Conservation (phyloP, 2,113 vertebrate genomes). For the Rhegmatorhina hoffmannsi region DNA sequence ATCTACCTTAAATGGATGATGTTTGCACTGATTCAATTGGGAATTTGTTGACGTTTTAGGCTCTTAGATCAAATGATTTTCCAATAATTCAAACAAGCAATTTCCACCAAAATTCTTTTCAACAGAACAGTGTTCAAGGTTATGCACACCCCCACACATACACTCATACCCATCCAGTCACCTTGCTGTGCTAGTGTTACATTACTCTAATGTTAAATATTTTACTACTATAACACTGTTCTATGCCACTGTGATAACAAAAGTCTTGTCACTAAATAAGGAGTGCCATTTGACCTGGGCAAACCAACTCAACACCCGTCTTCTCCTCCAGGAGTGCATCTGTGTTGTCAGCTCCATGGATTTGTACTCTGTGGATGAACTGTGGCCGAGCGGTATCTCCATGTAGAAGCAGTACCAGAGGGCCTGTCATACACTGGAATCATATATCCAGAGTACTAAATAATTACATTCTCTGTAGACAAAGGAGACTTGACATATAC, state of each 20-base stretch:
- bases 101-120: neutral
- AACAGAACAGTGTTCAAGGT: neutral
- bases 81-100: neutral
- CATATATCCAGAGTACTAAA: neutral
- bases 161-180: neutral
- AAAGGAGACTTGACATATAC: neutral
- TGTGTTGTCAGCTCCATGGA: neutral
- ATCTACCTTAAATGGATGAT: neutral
- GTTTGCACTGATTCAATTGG: neutral
- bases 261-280: neutral
- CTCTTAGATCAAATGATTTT: neutral
- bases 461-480: neutral
- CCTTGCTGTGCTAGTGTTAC: neutral
- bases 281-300: neutral
- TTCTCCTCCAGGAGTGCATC: neutral
- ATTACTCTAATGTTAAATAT: neutral
- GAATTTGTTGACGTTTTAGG: neutral
- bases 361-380: neutral
- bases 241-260: neutral
- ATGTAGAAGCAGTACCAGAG: neutral
- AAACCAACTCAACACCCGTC: accelerated
- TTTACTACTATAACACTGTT: neutral
- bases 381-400: neutral
- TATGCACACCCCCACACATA: accelerated
- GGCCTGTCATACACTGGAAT: neutral